Evolutionary conservation across 2,797 vertebrate species (phyloP).

Genomic region (Limnodromus scolopaceus): DNA sequence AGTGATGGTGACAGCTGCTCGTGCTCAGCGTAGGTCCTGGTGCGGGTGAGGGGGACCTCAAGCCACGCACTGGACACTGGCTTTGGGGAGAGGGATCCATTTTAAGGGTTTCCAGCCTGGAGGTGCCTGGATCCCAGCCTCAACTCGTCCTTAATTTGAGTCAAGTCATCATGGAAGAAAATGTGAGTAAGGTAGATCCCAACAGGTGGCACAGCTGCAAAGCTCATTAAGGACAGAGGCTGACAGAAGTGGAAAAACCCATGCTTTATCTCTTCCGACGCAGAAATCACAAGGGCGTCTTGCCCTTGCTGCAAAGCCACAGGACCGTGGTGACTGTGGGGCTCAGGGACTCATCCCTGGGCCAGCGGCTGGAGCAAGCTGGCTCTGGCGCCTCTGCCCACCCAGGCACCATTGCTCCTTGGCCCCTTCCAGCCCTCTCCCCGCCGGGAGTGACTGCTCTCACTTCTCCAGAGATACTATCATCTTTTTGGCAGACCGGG

Average conservation of each 20-base stretch:
- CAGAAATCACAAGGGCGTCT: neutral
- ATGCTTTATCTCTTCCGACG: neutral
- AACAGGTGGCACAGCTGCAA: neutral
- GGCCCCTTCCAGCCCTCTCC: neutral
- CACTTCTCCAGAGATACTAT: neutral
- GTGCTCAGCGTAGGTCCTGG: neutral
- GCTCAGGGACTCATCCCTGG: rapidly evolving
- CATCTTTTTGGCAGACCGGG: neutral
- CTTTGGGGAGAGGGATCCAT: neutral
- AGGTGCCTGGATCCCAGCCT: neutral
- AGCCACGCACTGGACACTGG: no score
- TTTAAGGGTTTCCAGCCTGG: neutral
- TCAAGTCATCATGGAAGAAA: neutral
- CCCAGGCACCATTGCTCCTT: neutral
- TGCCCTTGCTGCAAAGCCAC: neutral
- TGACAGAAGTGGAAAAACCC: neutral
- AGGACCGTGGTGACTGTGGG: neutral
- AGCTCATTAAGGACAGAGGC: neutral
- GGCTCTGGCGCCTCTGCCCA: rapidly evolving
- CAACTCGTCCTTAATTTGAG: neutral
- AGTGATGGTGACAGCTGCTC: neutral
- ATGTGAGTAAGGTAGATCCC: neutral
- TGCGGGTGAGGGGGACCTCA: neutral
- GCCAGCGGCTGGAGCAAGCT: neutral
- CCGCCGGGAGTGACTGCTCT: rapidly evolving